Base-by-base conservation (phyloP, 2,797 vertebrate species). In the Falco columbarius region DNA sequence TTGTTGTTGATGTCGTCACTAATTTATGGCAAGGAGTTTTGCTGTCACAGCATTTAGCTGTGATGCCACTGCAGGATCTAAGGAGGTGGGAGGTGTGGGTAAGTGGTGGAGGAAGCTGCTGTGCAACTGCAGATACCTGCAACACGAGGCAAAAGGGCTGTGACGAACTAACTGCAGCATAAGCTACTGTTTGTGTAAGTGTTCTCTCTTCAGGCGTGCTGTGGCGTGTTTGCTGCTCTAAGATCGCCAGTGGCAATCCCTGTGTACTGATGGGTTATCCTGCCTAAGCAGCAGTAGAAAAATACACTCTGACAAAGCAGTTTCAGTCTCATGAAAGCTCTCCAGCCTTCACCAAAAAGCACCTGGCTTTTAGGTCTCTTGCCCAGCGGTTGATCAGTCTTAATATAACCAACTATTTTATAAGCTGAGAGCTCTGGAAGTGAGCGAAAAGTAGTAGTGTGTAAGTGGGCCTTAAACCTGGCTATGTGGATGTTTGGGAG, bases 11-110 rank as follows among this genome's bases (percentile, higher is more conserved):
- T 38, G 38, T 38, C 11, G 56, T 55, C 3, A 6, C 65, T 81
- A 54, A 74, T 46, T 86, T 46, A 70, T 56, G 67, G 47, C 21
- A 46, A 84, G 17, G 46, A 88, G 55, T 94, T 95, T 88, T 97
- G 91, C 87, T 95, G 82, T 94, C 80, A 84, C 93, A 95, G 94
- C 93, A 27, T 66, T 95, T 47, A 47, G 47, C 80, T 89, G 75
- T 96, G 96, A 95, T 0, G 14, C 76, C 73, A 75, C 55, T 79
- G 65, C 63, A 86, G 70, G 76, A 81, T 63, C 87, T 72, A 7
- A 91, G 59, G 67, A 84, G 72, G 27, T 88, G 66, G 79, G 81
- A 82, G 56, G 46, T 59, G 59, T 81, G 86, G 72, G 79, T 67
- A 86, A 77, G 75, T 32, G 65, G 34, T 70, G 58, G 74, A 96